Conservation (phyloP, 2,888 invertebrate genomes). For the Eupeodes latifasciatus region DNA sequence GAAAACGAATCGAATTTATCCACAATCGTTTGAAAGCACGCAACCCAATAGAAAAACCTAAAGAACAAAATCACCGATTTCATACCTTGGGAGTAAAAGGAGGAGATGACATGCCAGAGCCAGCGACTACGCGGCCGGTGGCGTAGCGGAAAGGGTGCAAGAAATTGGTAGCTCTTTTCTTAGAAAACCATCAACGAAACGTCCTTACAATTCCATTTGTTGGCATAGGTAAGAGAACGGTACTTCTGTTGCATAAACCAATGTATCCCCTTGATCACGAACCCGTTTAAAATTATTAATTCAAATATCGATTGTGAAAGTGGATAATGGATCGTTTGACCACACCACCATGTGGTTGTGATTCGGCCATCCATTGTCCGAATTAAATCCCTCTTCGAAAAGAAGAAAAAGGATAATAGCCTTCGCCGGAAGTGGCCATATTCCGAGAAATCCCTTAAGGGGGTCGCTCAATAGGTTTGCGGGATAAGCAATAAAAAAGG, state of each 20-base stretch:
- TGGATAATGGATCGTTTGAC: slow-evolving; percentile 57
- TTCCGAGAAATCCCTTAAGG: slow-evolving; percentile 48
- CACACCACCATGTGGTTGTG: slow-evolving; percentile 28
- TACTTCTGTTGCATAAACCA: no score
- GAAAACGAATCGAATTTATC: slow-evolving; percentile 66
- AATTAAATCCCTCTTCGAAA: background rate
- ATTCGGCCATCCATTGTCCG: slow-evolving; percentile 54
- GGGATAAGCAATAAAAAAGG: slow-evolving; percentile 30
- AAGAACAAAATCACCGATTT: slow-evolving; percentile 16
- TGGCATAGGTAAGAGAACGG: background rate
- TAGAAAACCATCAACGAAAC: background rate
- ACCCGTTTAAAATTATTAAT: slow-evolving; percentile 71
- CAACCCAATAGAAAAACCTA: slow-evolving; percentile 56
- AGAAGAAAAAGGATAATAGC: background rate
- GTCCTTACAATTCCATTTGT: background rate
- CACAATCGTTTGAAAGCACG: slow-evolving; percentile 58
- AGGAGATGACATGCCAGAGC: background rate
- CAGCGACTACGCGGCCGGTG: no score
- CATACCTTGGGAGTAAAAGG: background rate
- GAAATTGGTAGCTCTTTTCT: background rate
- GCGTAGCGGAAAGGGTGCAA: background rate
- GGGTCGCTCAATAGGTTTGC: background rate
- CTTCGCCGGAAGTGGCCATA: background rate
- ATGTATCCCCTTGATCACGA: slow-evolving; percentile 36
- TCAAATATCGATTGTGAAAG: slow-evolving; percentile 63